Evolutionary conservation across 2,113 vertebrate genomes (phyloP), one percentile per base, ranked within the genome.

Genomic region (Arvicanthis niloticus): DNA sequence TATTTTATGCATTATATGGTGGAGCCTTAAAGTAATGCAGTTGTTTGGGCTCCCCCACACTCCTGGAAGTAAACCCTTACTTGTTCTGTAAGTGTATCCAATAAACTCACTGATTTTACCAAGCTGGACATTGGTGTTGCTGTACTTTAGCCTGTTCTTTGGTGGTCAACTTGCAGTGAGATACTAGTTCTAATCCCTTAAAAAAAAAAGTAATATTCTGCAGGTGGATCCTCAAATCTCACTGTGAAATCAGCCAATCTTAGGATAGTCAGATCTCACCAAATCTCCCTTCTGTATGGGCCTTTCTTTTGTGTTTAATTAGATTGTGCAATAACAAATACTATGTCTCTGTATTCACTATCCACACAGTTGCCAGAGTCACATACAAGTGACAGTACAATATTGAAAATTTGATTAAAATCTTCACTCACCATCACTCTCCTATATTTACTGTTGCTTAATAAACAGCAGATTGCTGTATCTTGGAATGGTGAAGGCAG

Each of bases 241-340:
- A 62, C 2, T 2, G 7, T 65, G 56, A 24, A 84, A 84, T 89
- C 22, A n/a, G 42, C 12, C 51, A 93, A 53, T 76, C 34, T 77
- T 94, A 31, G 58, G 29, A 85, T 60, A 4, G 88, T 76, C 53
- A 73, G 13, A 92, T 42, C 48, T 45, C 65, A 21, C 19, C 5
- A 5, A 72, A 37, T 51, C 73, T 42, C 65, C 22, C 60, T 82
- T 91, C 37, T 80, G 72, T 86, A 40, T 58, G 48, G 13, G 40
- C 67, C 8, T 96, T 93, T 29, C 40, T 95, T 89, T 95, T 88
- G 72, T 82, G 37, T 95, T 96, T 95, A 95, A 97, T 97, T 97
- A 97, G 88, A 97, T 92, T 88, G 42, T 97, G 31, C 62, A 85
- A 58, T 60, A 93, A 93, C 51, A 97, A 85, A 88, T 93, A n/a